A percentile compares a stretch with the other conserved stretches of the same genome.
These are phyloP conservation scores for Philhelius pedissequus DNA, from an alignment of 2,888 invertebrate species.

Conservation along the genomic window DNA sequence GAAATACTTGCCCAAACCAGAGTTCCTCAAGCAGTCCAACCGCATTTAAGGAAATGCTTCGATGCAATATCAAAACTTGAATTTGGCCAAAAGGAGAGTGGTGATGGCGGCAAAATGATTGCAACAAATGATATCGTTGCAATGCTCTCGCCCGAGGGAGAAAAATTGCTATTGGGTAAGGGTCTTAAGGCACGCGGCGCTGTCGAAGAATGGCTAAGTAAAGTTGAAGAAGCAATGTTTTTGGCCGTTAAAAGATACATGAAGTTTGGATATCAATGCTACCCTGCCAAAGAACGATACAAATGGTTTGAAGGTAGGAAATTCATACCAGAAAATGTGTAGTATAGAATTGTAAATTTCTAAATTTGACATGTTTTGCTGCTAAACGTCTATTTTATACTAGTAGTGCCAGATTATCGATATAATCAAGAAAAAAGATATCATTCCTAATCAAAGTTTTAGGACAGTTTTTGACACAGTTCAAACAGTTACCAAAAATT, in stretches of 20 bases:
- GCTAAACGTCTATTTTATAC: no score
- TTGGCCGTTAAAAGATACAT: conserved; percentile 86
- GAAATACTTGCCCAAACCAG: conserved; percentile 95
- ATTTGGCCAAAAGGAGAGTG: conserved; percentile 84
- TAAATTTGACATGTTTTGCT: no score
- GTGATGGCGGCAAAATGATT: conserved; percentile 80
- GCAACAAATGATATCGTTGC: conserved; percentile 91
- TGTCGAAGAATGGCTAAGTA: conserved; percentile 94
- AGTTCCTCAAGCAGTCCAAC: conserved; percentile 93
- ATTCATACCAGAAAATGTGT: background rate
- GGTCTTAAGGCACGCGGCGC: conserved; percentile 92
- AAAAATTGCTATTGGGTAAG: conserved; percentile 88
- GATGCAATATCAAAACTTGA: conserved; percentile 89
- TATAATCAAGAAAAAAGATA: no score
- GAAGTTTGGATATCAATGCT: conserved; percentile 87
- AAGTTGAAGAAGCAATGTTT: conserved; percentile 95
- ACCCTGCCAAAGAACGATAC: conserved; percentile 82
- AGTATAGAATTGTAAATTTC: no score
- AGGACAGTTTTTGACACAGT: no score
- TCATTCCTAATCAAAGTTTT: no score
- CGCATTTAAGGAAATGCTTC: conserved; percentile 93
- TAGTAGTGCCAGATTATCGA: no score
- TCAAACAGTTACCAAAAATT: no score
- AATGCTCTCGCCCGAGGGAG: conserved; percentile 94
- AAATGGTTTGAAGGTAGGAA: conserved; percentile 83